Evolutionary conservation across 2,113 vertebrate species (phyloP), one percentile per base, ranked within the genome.

Genomic region (Cavia porcellus): DNA sequence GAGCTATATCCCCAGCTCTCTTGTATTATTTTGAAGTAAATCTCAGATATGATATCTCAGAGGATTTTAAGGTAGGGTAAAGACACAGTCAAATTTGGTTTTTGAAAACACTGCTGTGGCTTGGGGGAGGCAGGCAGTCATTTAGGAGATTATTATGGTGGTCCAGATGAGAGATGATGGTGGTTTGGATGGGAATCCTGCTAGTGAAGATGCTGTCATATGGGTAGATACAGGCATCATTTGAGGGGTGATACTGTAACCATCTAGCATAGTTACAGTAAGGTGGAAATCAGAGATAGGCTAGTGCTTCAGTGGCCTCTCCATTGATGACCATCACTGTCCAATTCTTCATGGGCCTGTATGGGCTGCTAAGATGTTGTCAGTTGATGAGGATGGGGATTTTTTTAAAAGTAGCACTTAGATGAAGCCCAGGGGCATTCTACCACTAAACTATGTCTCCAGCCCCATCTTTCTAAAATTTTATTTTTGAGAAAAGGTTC

Each of bases 111-210:
- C 75, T 72, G 0, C 64, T 89, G 42, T 82, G 55, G 52, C 25
- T 74, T 62, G 64, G 52, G 75, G 32, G 55, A 68, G 38, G 12
- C 57, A 64, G 32, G 8, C 45, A 50, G 57, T 50, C 32, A 55
- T 81, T 68, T 42, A 91, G 59, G 24, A 82, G 77, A 64, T 85
- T 84, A 85, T 85, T 90, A 52, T 68, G 47, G 42, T 77, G 74
- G 42, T 7, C 24, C 25, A 47, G 24, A 47, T 77, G 74, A 47
- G 42, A 50, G 45, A 50, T 19, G 50, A n/a, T 79, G 77, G 38
- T 85, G 35, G 35, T 12, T 89, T 83, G 20, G 20, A 13, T 9
- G 14, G 74, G 45, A 19, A n/a, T 74, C 70, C 22, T 94, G 17
- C 28, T 72, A 84, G 57, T 90, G 59, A 84, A 84, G 47, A 84